Base-by-base conservation (phyloP, 2,113 vertebrate species). In the Passer domesticus region DNA sequence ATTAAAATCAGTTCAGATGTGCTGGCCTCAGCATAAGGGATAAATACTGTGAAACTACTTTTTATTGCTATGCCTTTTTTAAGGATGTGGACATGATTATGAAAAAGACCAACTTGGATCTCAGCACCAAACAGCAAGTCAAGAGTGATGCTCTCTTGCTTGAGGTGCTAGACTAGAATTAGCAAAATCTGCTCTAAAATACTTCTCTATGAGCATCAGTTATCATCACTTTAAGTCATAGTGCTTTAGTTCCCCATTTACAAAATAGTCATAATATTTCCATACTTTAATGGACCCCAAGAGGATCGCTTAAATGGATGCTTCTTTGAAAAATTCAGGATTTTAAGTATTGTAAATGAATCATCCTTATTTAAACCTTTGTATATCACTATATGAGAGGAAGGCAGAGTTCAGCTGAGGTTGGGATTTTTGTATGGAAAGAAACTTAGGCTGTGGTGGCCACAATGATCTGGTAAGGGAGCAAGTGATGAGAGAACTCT, bases 301-400 rank as follows among this genome's bases (percentile, higher is more conserved):
- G 55, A 87, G 46, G 17, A 74, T 56, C 43, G 21, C n/a, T 83
- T 80, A 88, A 95, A 86, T 60, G 72, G 10, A 19, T 91, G 1
- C 37, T 91, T 87, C 68, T 91, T 87, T 90, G 67, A 91, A 97
- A 90, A 93, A 24, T 25, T 90, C 23, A 90, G 77, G 49, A 74
- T 91, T 94, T 93, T 69, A 92, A 93, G 55, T 67, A 63, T 25
- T 18, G n/a, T 41, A 90, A 90, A 91, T 83, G 63, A 79, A 91
- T 94, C 70, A 74, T 33, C 39, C 74, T 93, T 93, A 92, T 80
- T 92, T 94, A 87, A 44, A 67, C 55, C 63, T 88, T 86, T 90
- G 59, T 70, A 11, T 69, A 86, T 87, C 78, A 35, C 59, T 52
- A 2, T 35, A 59, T 41, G 30, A 77, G 43, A 80, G 46, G 55